Evolutionary conservation across 2,797 vertebrate species (phyloP).

Genomic region (Helicolenus hilgendorfi): DNA sequence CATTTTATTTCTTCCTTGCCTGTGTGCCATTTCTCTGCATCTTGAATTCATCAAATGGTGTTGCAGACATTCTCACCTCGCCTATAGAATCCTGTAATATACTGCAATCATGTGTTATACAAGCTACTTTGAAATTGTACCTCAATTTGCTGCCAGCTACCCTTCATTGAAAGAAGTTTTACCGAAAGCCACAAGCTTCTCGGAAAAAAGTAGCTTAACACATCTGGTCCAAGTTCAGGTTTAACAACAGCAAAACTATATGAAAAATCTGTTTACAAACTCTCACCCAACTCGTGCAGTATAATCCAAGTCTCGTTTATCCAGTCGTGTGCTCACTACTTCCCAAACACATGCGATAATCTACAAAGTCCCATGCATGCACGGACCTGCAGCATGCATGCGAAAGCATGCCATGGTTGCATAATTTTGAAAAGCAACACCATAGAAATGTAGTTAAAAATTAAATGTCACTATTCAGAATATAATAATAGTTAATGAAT

Average conservation of each 20-base stretch:
- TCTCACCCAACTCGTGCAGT: background rate
- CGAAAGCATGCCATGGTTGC: background rate
- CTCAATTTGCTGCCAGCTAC: background rate
- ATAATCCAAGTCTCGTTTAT: background rate
- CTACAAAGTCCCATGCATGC: background rate
- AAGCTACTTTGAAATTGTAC: background rate
- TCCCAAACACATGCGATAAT: background rate
- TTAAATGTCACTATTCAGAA: background rate
- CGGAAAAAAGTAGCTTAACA: background rate
- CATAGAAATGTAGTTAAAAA: background rate
- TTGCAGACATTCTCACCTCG: background rate
- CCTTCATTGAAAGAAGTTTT: background rate
- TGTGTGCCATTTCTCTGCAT: background rate
- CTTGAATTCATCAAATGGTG: background rate
- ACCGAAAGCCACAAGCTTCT: background rate
- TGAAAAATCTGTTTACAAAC: background rate
- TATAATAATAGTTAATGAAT: background rate
- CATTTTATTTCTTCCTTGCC: background rate
- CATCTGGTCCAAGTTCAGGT: background rate
- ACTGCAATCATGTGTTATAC: background rate
- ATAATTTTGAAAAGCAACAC: background rate
- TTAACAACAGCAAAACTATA: background rate
- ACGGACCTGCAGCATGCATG: background rate
- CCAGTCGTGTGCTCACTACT: background rate
- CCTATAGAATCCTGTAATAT: background rate